Conservation (phyloP, 30 jellyfish, hydroid and myxozoan genomes). For the Hydra vulgaris region DNA sequence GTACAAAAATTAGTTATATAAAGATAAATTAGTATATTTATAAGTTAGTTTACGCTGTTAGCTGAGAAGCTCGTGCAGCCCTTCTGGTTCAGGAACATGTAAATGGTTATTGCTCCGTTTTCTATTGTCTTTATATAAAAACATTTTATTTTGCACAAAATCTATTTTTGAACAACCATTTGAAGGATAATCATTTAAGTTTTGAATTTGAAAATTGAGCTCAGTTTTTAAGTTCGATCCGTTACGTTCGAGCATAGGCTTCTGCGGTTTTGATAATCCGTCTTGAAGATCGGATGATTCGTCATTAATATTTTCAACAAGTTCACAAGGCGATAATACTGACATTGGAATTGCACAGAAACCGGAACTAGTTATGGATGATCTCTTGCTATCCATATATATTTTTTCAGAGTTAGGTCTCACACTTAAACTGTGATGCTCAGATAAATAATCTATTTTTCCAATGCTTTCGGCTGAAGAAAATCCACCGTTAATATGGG, state of each 20-base stretch:
- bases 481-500: not conserved
- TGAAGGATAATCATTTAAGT: not conserved
- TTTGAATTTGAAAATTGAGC: not conserved
- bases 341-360: not conserved
- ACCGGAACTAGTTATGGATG: not conserved
- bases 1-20: not conserved
- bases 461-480: not conserved
- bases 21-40: not conserved
- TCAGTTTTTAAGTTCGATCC: not conserved
- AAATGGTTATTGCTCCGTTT: slow-evolving; percentile 24
- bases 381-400: not conserved
- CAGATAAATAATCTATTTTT: not conserved
- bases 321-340: not conserved
- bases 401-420: not conserved
- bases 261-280: not conserved
- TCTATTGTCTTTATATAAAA: not conserved
- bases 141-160: not conserved
- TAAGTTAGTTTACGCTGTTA: not conserved
- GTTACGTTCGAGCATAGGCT: not conserved
- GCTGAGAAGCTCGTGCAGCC: not conserved
- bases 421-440: not conserved
- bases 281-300: not conserved
- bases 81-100: slow-evolving; percentile 13
- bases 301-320: not conserved
- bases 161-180: not conserved